Evolutionary conservation across 1,140 invertebrate genomes (phyloP), one percentile per base, ranked within the genome.

Genomic region (Trinorchestia longiramus): DNA sequence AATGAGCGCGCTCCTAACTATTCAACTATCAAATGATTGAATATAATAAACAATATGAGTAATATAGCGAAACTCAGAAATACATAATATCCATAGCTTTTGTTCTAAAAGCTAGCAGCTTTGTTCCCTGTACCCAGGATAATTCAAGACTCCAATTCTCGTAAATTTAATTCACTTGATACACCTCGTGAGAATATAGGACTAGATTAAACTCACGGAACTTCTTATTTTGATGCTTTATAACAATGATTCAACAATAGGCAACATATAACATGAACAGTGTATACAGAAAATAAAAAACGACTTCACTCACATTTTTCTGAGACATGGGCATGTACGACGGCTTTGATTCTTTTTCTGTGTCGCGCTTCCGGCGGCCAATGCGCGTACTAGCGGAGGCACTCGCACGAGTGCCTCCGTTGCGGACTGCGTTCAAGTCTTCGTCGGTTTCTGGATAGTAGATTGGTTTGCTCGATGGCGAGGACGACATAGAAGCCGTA

Each of bases 371-470:
- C 19, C 44, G 43, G 92, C 92, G 92, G 23, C 92, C 92, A 40
- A 1, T n/a, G 92, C 40, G 43, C 0, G 23, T 11, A 43, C 36
- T 91, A 41, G 41, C 88, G 15, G 43, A 23, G 11, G 41, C 88
- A 43, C 43, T 41, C 4, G 36, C 88, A 43, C 88, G 88, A 43
- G 43, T 44, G 44, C 92, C 92, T 40, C 92, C 92, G 43, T 47
- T 45, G 36, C 92, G 43, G 17, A 47, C 43, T 4, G 92, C 92
- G 40, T 94, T 43, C 43, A 94, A 45, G 92, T 94, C 92, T 40
- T 47, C 40, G 92, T 94, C 92, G 3, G 43, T 94, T n/a, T 94
- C 44, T 19, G 92, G 92, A 40, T 94, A 94, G 92, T 94, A 94
- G 43, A 94, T 40, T 42, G 92, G 92, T 11, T 19, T 40, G 44